Base-by-base conservation (phyloP, 2,113 vertebrate species). In the Struthio camelus region DNA sequence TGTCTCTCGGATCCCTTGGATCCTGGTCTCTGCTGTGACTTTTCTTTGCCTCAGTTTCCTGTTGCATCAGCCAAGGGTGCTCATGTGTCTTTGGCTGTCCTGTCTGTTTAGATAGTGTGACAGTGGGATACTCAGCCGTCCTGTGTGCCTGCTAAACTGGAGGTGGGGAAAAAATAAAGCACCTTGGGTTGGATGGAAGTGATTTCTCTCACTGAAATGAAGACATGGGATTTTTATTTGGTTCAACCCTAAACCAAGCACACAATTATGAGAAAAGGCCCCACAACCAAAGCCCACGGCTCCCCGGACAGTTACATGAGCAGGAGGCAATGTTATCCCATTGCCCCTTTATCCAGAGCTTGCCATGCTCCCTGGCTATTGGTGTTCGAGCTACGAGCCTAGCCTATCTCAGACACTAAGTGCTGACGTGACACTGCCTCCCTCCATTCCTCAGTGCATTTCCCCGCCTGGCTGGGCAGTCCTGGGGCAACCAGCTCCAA, bases 71-170 rank as follows among this genome's bases (percentile, higher is more conserved):
- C 16, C 56, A 86, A 64, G 69, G 58, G 40, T 23, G 17, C n/a
- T 1, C 54, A 48, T 1, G 0, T 10, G 32, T 18, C 30, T 0
- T 10, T 42, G 62, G 50, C 17, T 10, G 5, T 34, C n/a, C 18
- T 56, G 28, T 11, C 44, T 11, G 15, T 20, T n/a, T 27, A 36
- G 51, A 30, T 14, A 48, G 14, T 11, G 44, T 27, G 67, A 34
- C 0, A 2, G 64, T 36, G 58, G 72, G 62, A 93, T 66, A 25
- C 11, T 3, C 0, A 0, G 38, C 4, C 4, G 42, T 32, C 24
- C 42, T 30, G 48, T 1, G 46, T 5, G 36, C 48, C 64, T 77
- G 59, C 64, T 80, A 44, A 80, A 27, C 23, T 9, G 59, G 62
- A 56, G 22, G 6, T 16, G 40, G 25, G n/a, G 10, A 25, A 66